Evolutionary conservation across 2,888 invertebrate genomes (phyloP).

Genomic region (Eustalomyia histrio): DNA sequence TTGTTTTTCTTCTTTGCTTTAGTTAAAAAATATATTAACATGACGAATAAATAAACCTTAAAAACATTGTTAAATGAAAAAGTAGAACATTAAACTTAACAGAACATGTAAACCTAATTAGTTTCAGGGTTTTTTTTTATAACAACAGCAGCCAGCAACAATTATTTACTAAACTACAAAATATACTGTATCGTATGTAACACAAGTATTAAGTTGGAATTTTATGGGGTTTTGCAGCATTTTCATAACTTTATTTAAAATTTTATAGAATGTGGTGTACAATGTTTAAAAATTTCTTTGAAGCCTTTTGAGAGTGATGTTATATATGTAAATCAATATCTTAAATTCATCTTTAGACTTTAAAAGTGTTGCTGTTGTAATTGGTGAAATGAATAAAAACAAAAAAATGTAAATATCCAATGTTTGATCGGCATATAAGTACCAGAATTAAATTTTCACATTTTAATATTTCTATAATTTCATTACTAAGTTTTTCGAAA

Average conservation of each 20-base stretch:
- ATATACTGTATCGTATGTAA: slow-evolving; percentile 7
- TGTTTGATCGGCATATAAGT: no score
- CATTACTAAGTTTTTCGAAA: no score
- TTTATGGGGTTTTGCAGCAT: neutral
- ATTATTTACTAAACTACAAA: neutral
- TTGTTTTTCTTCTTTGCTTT: neutral
- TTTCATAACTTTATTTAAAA: no score
- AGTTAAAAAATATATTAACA: slow-evolving; percentile 12
- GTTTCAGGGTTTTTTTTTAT: slow-evolving; percentile 44
- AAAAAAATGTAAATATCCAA: no score
- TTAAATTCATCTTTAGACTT: no score
- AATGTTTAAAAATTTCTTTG: no score
- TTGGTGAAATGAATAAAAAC: no score
- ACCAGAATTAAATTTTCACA: no score
- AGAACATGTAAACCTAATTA: slow-evolving; percentile 58
- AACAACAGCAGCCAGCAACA: slow-evolving; percentile 16
- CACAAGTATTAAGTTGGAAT: neutral
- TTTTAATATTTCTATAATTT: no score
- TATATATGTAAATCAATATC: no score
- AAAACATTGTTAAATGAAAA: slow-evolving; percentile 3
- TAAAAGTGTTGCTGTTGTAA: no score
- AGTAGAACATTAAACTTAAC: slow-evolving; percentile 5
- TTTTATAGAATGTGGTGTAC: neutral
- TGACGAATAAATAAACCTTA: slow-evolving; percentile 11
- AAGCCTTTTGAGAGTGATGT: no score